Evolutionary conservation across 1,140 invertebrate genomes (phyloP), one percentile per base, ranked within the genome.

Genomic region (Thereuonema tuberculata): DNA sequence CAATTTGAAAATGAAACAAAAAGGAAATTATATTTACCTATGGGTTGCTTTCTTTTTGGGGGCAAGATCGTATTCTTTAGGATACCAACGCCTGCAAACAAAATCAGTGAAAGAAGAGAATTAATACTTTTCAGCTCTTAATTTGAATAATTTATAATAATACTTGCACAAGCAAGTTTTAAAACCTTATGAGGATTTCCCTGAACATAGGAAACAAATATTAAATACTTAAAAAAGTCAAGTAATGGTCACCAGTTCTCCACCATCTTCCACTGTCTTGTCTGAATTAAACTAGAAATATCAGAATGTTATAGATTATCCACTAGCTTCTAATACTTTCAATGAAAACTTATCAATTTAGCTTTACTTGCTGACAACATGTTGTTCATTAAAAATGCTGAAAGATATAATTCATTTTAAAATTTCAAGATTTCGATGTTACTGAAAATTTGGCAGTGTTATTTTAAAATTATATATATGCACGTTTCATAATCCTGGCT

Each of bases 71-170:
- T 74, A 81, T 23, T 83, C 69, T 31, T 76, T 70, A 2, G 78
- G 77, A 72, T 84, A 83, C 90, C 91, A 94, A 24, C 88, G 71
- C 54, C 80, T 76, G 62, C 57, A 69, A 63, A 65, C 26, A 58
- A 24, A 28, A 28, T 24, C 54, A 46, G n/a, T n/a, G n/a, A 59
- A 52, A 62, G 57, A 63, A 28, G 14, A 55, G 17, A 5, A 29
- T 55, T 17, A 17, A 17, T 21, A 43, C 37, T 12, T n/a, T 43
- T 12, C 9, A 43, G 9, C 37, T n/a, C 37, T 12, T 9, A 9
- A 43, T 43, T n/a, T 9, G 9, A n/a, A 43, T 43, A 43, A 43
- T 12, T 12, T n/a, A 43, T 9, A 9, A 43, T 43, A 43, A 9
- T 12, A 43, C 9, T 43, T 43, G 9, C 37, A 43, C n/a, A 9